These are phyloP conservation scores for Galago senegalensis DNA, from an alignment of 2,797 vertebrate species.

Conservation along the genomic window DNA sequence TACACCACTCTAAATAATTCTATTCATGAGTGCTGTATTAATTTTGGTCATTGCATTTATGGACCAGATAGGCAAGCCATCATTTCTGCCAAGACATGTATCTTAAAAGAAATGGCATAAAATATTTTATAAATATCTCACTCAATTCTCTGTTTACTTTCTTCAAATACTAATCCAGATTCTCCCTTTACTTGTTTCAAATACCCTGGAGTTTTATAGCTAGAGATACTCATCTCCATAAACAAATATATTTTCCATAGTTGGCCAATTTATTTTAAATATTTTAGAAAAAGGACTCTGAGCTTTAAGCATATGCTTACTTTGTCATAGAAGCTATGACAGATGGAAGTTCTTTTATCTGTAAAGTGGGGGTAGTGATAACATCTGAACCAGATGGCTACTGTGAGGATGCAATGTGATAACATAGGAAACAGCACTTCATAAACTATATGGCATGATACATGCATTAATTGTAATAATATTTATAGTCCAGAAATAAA, in stretches of 20 bases:
- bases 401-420: conserved; percentile 21
- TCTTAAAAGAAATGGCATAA: conserved; percentile 12
- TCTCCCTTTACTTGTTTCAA: conserved; percentile 44
- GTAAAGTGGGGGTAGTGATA: conserved; percentile 57
- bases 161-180: conserved; percentile 29
- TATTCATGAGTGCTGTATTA: background rate
- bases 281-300: conserved; percentile 50
- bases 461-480: conserved; percentile 34
- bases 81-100: background rate
- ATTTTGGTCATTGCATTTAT: background rate
- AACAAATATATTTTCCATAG: conserved; percentile 39
- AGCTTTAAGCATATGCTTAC: conserved; percentile 46
- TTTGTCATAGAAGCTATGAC: conserved; percentile 51
- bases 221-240: conserved; percentile 30
- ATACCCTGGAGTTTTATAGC: background rate
- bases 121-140: conserved; percentile 22
- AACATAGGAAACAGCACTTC: background rate
- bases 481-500: conserved; percentile 6
- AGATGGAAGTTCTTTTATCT: conserved; percentile 64
- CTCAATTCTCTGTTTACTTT: background rate
- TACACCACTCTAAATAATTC: background rate
- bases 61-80: background rate
- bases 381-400: conserved; percentile 10
- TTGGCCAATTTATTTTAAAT: conserved; percentile 38
- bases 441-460: background rate